Evolutionary conservation across 2,797 vertebrate species (phyloP), one percentile per base, ranked within the genome.

Genomic region (Tenualosa thibaudeaui): DNA sequence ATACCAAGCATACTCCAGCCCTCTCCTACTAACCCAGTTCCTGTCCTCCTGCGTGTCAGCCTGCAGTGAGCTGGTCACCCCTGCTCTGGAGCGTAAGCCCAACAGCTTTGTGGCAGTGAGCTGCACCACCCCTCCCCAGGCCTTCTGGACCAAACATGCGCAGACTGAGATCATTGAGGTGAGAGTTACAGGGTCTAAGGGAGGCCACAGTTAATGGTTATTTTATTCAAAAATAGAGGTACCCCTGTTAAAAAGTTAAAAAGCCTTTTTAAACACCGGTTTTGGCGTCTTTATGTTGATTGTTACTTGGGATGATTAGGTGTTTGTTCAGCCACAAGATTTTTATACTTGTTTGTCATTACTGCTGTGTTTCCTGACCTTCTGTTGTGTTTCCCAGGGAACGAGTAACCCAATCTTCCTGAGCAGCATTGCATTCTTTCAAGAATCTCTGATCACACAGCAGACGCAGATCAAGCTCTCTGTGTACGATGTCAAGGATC

Each of bases 121-220:
- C 90, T 98, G 98, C 89, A 99, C 98, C 83, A 99, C 98, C 9
- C 98, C 98, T n/a, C 98, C 98, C 37, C 98, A 99, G 95, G 98
- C 98, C 2, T 99, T 99, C 94, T 99, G 98, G 98, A 99, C 97
- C 0, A 99, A 99, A 89, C 98, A 99, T 5, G 97, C 98, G 8
- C 98, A 99, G 90, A 99, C 98, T 7, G 98, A 99, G 92, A 99
- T 99, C 91, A 99, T 99, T 82, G 98, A 99, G 97, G 97, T 98
- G 87, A 94, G 84, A 54, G 3, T 19, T 37, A 40, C 26, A 31
- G 6, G n/a, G 53, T 1, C 53, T 19, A 3, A 17, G 56, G 22
- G 22, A 19, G 19, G 5, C 6, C 15, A 58, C 56, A 60, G 4
- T 60, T 51, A 51, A 51, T 51, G 50, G 7, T 7, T 51, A 51